These are phyloP conservation scores for Anadara kagoshimensis DNA, from an alignment of 1,140 invertebrate species.

Conservation along the genomic window DNA sequence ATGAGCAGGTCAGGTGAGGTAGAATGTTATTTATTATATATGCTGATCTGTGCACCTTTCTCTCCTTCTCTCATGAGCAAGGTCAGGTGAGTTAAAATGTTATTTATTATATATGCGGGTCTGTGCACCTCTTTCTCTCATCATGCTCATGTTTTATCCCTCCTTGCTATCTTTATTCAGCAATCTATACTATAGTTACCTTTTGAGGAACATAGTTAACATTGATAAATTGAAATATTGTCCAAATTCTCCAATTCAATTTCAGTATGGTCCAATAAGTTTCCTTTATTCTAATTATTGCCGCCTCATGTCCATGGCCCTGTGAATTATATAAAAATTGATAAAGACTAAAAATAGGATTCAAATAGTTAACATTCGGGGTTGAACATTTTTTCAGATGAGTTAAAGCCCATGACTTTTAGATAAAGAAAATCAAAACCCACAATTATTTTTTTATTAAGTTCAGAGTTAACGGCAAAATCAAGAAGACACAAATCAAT, in stretches of 20 bases:
- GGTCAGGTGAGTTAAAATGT: not conserved
- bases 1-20: not conserved
- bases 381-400: too few relatives aligned
- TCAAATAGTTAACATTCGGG: too few relatives aligned
- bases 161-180: not conserved
- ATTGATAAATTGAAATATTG: slow-evolving; percentile 65
- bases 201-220: slow-evolving; percentile 65
- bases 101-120: not conserved
- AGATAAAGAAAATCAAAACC: too few relatives aligned
- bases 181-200: slow-evolving; percentile 43
- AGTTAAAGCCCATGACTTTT: too few relatives aligned
- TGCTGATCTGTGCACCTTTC: not conserved
- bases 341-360: not conserved
- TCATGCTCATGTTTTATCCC: not conserved
- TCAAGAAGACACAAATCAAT: too few relatives aligned
- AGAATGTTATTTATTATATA: not conserved
- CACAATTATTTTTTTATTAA: too few relatives aligned
- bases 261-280: slow-evolving; percentile 63
- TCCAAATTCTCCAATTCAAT: slow-evolving; percentile 68
- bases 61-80: too few relatives aligned
- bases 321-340: slow-evolving; percentile 21
- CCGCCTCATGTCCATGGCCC: slow-evolving; percentile 57
- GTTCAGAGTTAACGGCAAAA: too few relatives aligned
- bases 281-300: slow-evolving; percentile 57
- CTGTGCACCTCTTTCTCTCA: not conserved